Evolutionary conservation across 1,140 invertebrate genomes (phyloP), one percentile per base, ranked within the genome.

Genomic region (Venustaconcha ellipsiformis): DNA sequence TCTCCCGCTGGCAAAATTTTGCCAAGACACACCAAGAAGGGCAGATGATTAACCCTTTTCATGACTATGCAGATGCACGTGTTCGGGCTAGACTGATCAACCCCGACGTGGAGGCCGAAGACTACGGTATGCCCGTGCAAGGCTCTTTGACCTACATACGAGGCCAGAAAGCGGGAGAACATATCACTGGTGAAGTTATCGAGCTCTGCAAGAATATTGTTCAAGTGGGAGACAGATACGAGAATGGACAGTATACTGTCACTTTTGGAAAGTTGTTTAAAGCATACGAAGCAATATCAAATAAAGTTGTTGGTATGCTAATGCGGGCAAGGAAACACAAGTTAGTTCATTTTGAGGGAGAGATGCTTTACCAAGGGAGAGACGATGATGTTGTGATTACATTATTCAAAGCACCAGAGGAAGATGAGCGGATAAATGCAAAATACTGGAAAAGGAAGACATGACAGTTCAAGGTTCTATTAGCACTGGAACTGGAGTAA

Each of bases 261-360:
- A 93, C 92, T 57, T 99, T 99, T 85, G 96, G 96, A 18, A 94
- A 96, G 86, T 90, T 99, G 37, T 99, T 99, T 88, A 93, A 95
- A 93, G 94, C 97, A 85, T 98, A 98, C 91, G 96, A 95, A 56
- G 93, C 93, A 58, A 97, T 98, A 82, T 97, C 95, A 56, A 95
- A 97, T 89, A 98, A 98, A 60, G 92, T 97, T 18, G 97, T 99
- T 11, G 97, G 97, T 15, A 92, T 98, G 63, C 89, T 99, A n/a
- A 88, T 99, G 74, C 92, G 97, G 76, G 96, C 97, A 2, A 92
- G 97, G 72, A 99, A 98, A 88, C 94, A 98, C 86, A 94, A 95
- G 62, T 91, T 97, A 30, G 91, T 99, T 5, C 93, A 94, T 82
- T 99, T 99, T 87, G 95, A 98, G 90, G 97, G 96, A 71, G 97